Conservation (phyloP, 2,113 vertebrate species). For the Guaruba guarouba region DNA sequence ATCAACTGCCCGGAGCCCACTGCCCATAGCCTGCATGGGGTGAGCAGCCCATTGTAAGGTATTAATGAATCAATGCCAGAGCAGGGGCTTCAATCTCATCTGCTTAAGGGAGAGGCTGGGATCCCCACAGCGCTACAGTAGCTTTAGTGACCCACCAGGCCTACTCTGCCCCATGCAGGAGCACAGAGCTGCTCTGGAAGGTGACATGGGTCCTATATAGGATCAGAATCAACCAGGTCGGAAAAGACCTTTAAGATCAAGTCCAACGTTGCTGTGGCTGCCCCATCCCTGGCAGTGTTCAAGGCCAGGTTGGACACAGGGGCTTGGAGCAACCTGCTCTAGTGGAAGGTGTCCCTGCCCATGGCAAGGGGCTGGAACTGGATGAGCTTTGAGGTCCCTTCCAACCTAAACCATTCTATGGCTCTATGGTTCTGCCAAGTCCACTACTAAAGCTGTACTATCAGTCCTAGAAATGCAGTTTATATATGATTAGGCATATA, state of each 20-base stretch:
- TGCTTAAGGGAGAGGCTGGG: background rate
- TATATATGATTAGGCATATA: background rate
- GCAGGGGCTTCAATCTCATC: background rate
- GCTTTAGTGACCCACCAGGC: background rate
- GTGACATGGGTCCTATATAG: rapidly evolving
- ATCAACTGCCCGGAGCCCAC: background rate
- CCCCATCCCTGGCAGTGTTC: background rate
- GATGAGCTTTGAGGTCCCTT: background rate
- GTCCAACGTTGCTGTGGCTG: background rate
- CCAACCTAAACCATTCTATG: background rate
- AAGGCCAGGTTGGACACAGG: background rate
- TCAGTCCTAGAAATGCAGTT: background rate
- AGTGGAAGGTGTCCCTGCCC: background rate
- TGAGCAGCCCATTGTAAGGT: background rate
- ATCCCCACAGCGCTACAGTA: background rate
- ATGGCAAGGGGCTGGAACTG: background rate
- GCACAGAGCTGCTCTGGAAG: background rate
- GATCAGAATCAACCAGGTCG: background rate
- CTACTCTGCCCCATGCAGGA: background rate
- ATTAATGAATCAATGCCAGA: background rate
- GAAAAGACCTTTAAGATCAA: background rate
- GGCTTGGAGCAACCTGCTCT: background rate
- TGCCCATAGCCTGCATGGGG: background rate
- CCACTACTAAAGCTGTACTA: background rate
- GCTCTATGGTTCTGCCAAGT: background rate